Evolutionary conservation across 2,797 vertebrate species (phyloP).

Genomic region (Poecilia wingei): DNA sequence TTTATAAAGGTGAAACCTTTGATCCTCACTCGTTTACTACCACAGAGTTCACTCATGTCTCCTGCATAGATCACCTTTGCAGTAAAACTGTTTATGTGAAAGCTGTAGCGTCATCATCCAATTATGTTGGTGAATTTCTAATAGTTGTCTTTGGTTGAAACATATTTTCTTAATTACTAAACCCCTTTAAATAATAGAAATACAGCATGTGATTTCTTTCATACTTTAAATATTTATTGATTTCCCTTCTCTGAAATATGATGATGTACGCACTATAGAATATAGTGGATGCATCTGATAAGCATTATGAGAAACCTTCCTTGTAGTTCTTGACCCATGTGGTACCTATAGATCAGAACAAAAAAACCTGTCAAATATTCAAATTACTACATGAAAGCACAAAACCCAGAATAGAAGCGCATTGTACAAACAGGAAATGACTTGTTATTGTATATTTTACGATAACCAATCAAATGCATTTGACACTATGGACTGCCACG

Average conservation of each 20-base stretch:
- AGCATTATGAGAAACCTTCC: neutral
- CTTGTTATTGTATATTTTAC: neutral
- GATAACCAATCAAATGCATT: neutral
- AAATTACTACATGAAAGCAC: neutral
- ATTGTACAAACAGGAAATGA: neutral
- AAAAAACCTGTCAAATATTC: neutral
- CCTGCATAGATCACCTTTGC: neutral
- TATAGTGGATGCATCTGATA: neutral
- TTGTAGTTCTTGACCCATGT: neutral
- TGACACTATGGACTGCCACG: neutral
- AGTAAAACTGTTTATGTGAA: neutral
- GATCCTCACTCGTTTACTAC: neutral
- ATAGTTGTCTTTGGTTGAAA: neutral
- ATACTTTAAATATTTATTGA: too few relatives aligned
- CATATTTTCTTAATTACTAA: too few relatives aligned
- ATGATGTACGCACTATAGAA: too few relatives aligned
- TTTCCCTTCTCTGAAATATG: too few relatives aligned
- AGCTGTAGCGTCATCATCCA: neutral
- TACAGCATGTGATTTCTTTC: too few relatives aligned
- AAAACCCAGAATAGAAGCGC: neutral
- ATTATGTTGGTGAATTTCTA: neutral
- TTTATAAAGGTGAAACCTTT: neutral
- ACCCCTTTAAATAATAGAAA: too few relatives aligned
- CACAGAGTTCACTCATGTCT: neutral
- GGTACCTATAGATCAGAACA: neutral